Evolutionary conservation across 2,797 vertebrate species (phyloP).

Genomic region (Holocentrus rufus): DNA sequence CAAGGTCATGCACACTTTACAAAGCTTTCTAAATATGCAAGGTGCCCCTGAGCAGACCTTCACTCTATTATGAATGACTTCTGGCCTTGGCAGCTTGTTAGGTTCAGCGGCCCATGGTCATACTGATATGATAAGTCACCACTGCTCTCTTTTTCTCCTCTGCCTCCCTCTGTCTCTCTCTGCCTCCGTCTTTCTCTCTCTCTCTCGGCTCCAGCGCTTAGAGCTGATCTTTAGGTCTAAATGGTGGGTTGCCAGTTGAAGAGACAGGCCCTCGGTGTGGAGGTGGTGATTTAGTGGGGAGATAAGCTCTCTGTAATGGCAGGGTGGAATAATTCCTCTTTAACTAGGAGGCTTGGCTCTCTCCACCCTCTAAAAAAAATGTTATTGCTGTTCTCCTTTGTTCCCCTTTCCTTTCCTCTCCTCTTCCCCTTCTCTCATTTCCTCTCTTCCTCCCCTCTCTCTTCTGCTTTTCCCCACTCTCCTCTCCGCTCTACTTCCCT

Average conservation of each 20-base stretch:
- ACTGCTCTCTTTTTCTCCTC: slow-evolving; percentile 9
- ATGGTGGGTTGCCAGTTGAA: slow-evolving; percentile 84
- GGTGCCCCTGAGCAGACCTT: slow-evolving; percentile 34
- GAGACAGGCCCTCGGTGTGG: slow-evolving; percentile 77
- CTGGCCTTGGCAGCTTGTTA: slow-evolving; percentile 51
- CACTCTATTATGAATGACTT: slow-evolving; percentile 58
- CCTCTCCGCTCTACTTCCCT: slow-evolving; percentile 4
- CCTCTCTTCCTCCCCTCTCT: background rate
- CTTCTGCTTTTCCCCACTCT: background rate
- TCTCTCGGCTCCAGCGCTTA: slow-evolving; percentile 68
- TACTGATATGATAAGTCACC: slow-evolving; percentile 51
- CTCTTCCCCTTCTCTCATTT: slow-evolving; percentile 17
- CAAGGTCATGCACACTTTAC: slow-evolving; percentile 54
- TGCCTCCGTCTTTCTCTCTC: too few relatives aligned
- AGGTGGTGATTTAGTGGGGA: slow-evolving; percentile 90
- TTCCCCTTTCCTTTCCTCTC: slow-evolving; percentile 37
- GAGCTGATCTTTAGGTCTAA: slow-evolving; percentile 86
- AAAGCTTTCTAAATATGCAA: slow-evolving; percentile 55
- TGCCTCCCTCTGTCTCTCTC: slow-evolving; percentile 29
- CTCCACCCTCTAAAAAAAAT: slow-evolving; percentile 70
- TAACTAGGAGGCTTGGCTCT: slow-evolving; percentile 81
- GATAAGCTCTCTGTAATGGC: slow-evolving; percentile 92
- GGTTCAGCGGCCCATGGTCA: slow-evolving; percentile 44
- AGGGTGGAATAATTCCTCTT: slow-evolving; percentile 90
- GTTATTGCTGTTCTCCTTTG: slow-evolving; percentile 53